phyloP scores from a whole-genome alignment of 2,888 invertebrate species.

The Polydrusus pterygomalis region DNA sequence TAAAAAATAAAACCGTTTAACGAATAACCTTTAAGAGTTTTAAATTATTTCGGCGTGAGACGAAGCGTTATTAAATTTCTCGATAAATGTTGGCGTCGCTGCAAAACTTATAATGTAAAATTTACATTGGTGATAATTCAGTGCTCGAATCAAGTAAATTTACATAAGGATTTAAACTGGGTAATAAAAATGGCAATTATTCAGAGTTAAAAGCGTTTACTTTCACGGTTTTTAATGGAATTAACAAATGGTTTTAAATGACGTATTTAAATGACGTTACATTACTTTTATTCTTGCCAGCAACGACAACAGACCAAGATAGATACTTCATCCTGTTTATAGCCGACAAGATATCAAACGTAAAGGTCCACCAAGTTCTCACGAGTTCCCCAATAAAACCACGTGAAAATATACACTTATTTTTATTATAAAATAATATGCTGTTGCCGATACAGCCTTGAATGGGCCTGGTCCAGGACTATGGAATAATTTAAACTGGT shows the following conservation, averaged over 20 bases:
- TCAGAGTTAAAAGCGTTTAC: slow-evolving; percentile 6
- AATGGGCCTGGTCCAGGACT: no score
- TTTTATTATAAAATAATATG: no score
- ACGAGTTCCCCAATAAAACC: no score
- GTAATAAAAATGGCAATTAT: slow-evolving; percentile 25
- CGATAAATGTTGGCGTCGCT: slow-evolving; percentile 2
- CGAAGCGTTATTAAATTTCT: slow-evolving; percentile 6
- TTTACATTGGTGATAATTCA: slow-evolving; percentile 27
- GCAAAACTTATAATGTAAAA: slow-evolving; percentile 33
- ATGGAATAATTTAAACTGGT: no score
- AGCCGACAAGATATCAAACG: no score
- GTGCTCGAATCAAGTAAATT: slow-evolving; percentile 21
- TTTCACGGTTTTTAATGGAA: slow-evolving; percentile 4
- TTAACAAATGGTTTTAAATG: background rate
- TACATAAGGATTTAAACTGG: slow-evolving; percentile 28
- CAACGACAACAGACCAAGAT: no score
- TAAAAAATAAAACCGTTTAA: background rate
- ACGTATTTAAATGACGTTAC: background rate
- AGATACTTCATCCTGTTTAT: no score
- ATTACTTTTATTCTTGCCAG: no score
- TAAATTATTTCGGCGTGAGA: slow-evolving; percentile 1
- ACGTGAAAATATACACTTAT: no score
- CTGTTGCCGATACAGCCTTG: no score
- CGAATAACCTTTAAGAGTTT: background rate
- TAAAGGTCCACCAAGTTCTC: no score